Evolutionary conservation across 2,113 vertebrate species (phyloP).

Genomic region (Herpailurus yagouaroundi): DNA sequence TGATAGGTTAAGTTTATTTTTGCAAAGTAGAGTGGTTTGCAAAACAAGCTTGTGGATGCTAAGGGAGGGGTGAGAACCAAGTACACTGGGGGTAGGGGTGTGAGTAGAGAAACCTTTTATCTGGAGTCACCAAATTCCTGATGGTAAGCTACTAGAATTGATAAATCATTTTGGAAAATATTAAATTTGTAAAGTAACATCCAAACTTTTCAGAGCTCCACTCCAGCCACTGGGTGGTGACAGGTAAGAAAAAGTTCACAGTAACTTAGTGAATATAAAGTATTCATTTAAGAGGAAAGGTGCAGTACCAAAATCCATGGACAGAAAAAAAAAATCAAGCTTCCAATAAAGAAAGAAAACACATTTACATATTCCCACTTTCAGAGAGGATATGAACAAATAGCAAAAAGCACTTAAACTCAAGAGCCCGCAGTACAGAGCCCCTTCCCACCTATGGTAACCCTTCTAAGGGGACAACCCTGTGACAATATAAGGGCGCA

Average conservation of each 20-base stretch:
- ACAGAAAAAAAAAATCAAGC: conserved; percentile 69
- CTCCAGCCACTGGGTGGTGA: not conserved
- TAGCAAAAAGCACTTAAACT: conserved; percentile 78
- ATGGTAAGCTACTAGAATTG: not conserved
- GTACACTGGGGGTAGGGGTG: not conserved
- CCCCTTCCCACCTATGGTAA: conserved; percentile 75
- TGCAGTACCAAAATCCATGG: conserved; percentile 73
- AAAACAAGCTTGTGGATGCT: not conserved
- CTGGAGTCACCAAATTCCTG: not conserved
- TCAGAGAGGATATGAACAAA: conserved; percentile 74
- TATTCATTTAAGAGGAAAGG: conserved; percentile 70
- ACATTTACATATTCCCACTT: conserved; percentile 72
- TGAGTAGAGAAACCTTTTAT: not conserved
- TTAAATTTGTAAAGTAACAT: not conserved
- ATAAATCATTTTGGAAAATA: conserved; percentile 17
- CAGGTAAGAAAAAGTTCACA: conserved; percentile 50
- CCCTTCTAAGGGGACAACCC: conserved; percentile 83
- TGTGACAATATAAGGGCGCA: conserved; percentile 85
- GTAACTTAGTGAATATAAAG: conserved; percentile 62
- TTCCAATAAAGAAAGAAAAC: conserved; percentile 75
- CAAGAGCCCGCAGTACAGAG: conserved; percentile 73
- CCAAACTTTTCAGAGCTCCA: not conserved
- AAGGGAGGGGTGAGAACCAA: not conserved
- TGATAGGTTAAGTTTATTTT: conserved; percentile 1
- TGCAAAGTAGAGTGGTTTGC: not conserved